Percentiles rank a stretch among this genome's conserved stretches.
Conservation (phyloP, 2,888 invertebrate genomes). For the Acanthoscelides obtectus region DNA sequence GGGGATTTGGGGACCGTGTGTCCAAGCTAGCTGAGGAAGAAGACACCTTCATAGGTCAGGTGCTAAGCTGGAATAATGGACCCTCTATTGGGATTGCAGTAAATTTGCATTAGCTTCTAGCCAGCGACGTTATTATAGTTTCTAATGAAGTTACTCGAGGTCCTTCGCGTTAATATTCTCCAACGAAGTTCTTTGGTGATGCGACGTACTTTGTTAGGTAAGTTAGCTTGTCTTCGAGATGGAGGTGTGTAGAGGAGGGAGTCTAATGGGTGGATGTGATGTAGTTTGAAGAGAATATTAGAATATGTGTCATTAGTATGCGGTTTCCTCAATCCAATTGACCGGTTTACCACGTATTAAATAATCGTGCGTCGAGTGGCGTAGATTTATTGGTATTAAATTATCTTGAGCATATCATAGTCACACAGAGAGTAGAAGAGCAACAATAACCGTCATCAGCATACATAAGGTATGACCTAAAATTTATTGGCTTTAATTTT, state of each 20-base stretch:
- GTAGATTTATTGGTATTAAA: too few relatives aligned
- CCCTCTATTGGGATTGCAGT: constrained; percentile 15
- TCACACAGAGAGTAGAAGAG: too few relatives aligned
- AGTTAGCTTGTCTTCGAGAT: background rate
- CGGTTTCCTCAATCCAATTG: background rate
- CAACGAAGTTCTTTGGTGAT: background rate
- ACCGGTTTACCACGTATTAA: background rate
- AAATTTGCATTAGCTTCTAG: constrained; percentile 17
- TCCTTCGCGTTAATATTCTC: background rate
- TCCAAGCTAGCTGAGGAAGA: constrained; percentile 10
- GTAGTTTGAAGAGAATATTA: background rate
- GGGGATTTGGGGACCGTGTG: constrained; percentile 34
- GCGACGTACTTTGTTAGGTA: background rate
- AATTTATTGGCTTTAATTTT: too few relatives aligned
- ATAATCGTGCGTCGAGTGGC: background rate
- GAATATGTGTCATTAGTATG: background rate
- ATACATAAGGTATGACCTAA: too few relatives aligned
- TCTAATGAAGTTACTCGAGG: background rate
- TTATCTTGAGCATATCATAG: too few relatives aligned
- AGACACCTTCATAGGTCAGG: constrained; percentile 28
- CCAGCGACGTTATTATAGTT: background rate
- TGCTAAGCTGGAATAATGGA: constrained; percentile 25
- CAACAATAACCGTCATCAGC: too few relatives aligned
- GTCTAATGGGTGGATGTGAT: background rate
- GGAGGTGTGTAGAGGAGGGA: background rate